Base-by-base conservation (phyloP, 2,888 invertebrate genomes). In the Xiphydria camelus region DNA sequence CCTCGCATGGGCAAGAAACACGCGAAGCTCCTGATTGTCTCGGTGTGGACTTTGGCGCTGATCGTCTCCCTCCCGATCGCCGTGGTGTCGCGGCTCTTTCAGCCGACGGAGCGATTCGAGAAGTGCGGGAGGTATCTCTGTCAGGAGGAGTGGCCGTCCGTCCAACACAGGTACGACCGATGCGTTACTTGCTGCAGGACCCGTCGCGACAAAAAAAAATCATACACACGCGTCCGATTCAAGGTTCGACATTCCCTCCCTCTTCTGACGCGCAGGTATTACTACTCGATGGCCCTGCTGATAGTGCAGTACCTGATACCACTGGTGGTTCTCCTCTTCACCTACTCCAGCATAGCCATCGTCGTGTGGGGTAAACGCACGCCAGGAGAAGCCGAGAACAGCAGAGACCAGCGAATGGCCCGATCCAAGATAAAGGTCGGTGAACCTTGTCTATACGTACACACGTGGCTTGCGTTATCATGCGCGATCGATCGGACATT, bases 361-460 rank as follows among this genome's bases (percentile, higher is more conserved):
- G 87, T 89, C 9, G 91, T 94, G 32, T 93, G 93, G 91, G 91
- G 91, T 15, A 88, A 90, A 54, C 80, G 87, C 23, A 87, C 90
- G 4, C 93, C 94, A 0, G 94, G 94, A 0, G 94, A 94, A 73
- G 93, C 93, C 0, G 89, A 92, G 68, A 86, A 88, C 49, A 84
- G 82, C 4, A 79, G 94, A 32, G 94, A 94, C 77, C 85, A 86
- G 55, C 81, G 91, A 34, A 85, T 93, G 78, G 91, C 91, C 6
- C 83, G 86, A 54, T 91, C 92, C 2, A 94, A 94, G 73, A 80
- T 89, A 77, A 93, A 93, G 87, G 94, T 93, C 77, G 76, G 74
- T 53, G 7, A 4, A 29, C 25, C 18, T n/a, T 23, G 9, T 12
- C 14, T n/a, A n/a, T n/a, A n/a, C n/a, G n/a, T n/a, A n/a, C n/a